Percentiles rank a stretch among this genome's conserved stretches.
phyloP scores from a whole-genome alignment of 2,797 vertebrate species.

The Schizopygopsis pylzovi region DNA sequence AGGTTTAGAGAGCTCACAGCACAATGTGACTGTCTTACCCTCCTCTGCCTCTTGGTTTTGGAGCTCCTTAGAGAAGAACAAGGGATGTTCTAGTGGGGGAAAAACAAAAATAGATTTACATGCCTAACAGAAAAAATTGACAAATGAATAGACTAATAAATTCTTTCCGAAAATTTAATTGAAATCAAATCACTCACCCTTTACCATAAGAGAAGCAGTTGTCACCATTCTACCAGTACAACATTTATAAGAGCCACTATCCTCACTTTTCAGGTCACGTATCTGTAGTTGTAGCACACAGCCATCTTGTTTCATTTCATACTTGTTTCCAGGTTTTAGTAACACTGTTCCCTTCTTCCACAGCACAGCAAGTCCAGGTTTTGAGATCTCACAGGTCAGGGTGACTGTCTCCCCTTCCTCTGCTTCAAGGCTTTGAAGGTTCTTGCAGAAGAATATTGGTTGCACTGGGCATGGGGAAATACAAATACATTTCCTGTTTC shows the following conservation, averaged over 20 bases:
- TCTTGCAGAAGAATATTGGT: constrained; percentile 14
- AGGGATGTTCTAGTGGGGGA: constrained; percentile 17
- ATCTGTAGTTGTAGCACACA: constrained; percentile 71
- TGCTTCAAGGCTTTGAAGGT: constrained; percentile 61
- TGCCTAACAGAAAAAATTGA: not conserved
- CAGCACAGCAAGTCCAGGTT: constrained; percentile 62
- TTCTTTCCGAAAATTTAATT: too few species aligned
- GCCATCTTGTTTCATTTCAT: constrained; percentile 74
- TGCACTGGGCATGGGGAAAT: constrained; percentile 53
- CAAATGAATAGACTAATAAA: not conserved
- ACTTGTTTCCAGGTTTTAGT: constrained; percentile 74
- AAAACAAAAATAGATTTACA: constrained; percentile 8
- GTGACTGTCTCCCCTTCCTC: constrained; percentile 60
- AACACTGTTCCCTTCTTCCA: constrained; percentile 76
- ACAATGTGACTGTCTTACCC: constrained; percentile 70
- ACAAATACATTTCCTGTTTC: not conserved
- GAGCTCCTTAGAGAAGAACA: constrained; percentile 51
- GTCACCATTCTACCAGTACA: constrained; percentile 63
- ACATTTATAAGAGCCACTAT: constrained; percentile 78
- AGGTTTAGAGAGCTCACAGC: constrained; percentile 74
- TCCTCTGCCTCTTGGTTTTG: constrained; percentile 67
- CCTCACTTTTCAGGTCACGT: constrained; percentile 68
- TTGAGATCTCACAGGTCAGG: constrained; percentile 64
- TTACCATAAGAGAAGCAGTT: constrained; percentile 15
- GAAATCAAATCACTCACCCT: not conserved